Percentiles rank a stretch among this genome's conserved stretches.
Evolutionary conservation across 2,113 vertebrate species (phyloP).

Genomic region (Dicrurus megarhynchus): DNA sequence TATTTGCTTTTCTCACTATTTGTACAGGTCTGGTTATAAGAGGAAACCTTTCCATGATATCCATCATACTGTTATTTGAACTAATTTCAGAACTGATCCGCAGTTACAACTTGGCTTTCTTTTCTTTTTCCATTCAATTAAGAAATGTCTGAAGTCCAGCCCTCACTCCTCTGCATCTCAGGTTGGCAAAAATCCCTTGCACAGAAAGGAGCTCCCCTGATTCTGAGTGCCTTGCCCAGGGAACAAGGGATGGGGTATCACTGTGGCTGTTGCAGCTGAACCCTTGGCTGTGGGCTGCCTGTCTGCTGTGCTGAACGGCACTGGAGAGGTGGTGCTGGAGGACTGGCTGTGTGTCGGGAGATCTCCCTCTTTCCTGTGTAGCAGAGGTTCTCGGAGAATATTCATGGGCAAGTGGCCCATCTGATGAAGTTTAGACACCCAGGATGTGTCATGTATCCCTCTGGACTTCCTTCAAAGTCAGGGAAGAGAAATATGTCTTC

Average conservation of each 20-base stretch:
- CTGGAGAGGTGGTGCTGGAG: background rate
- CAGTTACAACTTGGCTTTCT: background rate
- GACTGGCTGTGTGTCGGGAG: background rate
- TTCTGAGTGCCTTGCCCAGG: background rate
- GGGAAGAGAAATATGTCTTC: background rate
- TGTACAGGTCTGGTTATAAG: background rate
- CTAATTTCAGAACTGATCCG: background rate
- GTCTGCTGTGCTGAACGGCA: background rate
- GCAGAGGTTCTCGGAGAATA: background rate
- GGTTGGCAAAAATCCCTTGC: background rate
- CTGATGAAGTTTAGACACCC: background rate
- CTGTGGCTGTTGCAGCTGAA: background rate
- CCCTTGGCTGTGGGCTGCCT: background rate
- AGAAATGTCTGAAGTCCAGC: background rate
- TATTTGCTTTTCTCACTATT: background rate
- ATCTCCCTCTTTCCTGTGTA: rapidly evolving
- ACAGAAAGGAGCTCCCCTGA: background rate
- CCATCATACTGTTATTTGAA: background rate
- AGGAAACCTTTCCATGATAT: background rate
- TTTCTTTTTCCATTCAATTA: background rate
- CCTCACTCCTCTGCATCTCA: rapidly evolving
- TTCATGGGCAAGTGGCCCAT: background rate
- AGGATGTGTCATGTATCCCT: background rate
- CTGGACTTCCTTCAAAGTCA: background rate
- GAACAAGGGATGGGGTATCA: rapidly evolving